Conservation (phyloP, 2,888 invertebrate species). For the Aphidoletes aphidimyza region DNA sequence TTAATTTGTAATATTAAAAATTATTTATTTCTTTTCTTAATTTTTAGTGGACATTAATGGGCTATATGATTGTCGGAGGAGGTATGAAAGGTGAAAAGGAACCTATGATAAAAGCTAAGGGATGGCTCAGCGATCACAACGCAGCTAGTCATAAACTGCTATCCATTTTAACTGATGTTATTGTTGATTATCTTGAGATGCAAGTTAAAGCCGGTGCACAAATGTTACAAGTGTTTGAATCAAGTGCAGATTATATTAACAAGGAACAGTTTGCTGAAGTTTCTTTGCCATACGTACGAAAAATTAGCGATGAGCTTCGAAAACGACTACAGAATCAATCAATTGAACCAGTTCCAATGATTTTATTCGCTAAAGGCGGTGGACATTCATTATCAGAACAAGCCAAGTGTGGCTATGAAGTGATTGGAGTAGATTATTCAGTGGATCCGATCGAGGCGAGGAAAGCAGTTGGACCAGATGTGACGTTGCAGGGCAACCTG, state of each 20-base stretch:
- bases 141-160: constrained; percentile 81
- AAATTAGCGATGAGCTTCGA: constrained; percentile 79
- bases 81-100: constrained; percentile 93
- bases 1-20: too few species aligned
- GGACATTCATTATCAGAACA: constrained; percentile 86
- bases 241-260: constrained; percentile 89
- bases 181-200: constrained; percentile 90
- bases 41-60: constrained; percentile 93
- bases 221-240: constrained; percentile 94
- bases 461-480: constrained; percentile 75
- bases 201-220: constrained; percentile 87
- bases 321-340: constrained; percentile 72
- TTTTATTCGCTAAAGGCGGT: constrained; percentile 91
- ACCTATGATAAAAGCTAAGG: constrained; percentile 89
- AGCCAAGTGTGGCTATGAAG: constrained; percentile 82
- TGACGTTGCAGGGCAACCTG: constrained; percentile 93
- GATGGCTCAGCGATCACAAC: constrained; percentile 86
- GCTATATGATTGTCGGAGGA: constrained; percentile 98
- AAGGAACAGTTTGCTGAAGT: constrained; percentile 80
- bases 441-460: constrained; percentile 85
- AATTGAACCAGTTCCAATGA: constrained; percentile 82
- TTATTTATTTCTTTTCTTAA: constrained; percentile 59
- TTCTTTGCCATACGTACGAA: constrained; percentile 80
- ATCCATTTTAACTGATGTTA: constrained; percentile 79
- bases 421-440: constrained; percentile 96